phyloP scores from a whole-genome alignment of 2,797 vertebrate species.

The Eleutherodactylus coqui region DNA sequence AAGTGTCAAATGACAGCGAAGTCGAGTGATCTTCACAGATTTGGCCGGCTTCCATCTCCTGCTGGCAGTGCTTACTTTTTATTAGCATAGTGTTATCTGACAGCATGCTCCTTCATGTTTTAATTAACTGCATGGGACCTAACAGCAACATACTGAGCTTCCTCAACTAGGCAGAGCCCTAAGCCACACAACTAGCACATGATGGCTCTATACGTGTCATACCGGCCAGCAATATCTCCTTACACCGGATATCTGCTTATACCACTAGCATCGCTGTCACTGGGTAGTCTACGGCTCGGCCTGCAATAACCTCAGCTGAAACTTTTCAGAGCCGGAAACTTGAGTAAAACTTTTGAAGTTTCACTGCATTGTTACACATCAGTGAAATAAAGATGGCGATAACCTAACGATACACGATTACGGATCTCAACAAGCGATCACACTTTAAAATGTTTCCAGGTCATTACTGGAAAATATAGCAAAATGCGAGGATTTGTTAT shows the following conservation, averaged over 20 bases:
- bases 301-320: too few species aligned
- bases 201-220: neutral
- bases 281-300: neutral
- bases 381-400: too few species aligned
- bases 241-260: neutral
- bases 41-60: slow-evolving; percentile 28
- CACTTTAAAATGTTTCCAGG: too few species aligned
- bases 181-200: neutral
- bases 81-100: slow-evolving; percentile 42
- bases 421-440: too few species aligned
- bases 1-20: slow-evolving; percentile 40
- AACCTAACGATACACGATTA: too few species aligned
- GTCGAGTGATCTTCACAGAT: slow-evolving; percentile 15
- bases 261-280: neutral
- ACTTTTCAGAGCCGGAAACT: neutral
- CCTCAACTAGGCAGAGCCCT: neutral
- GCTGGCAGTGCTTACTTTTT: slow-evolving; percentile 25
- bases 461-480: too few species aligned
- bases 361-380: too few species aligned
- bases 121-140: slow-evolving; percentile 14
- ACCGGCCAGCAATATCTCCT: neutral
- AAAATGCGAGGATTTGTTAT: too few species aligned
- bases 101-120: slow-evolving; percentile 25
- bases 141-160: neutral
- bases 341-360: too few species aligned